phyloP scores from a whole-genome alignment of 30 jellyfish, hydroid and myxozoan genomes.

The Nemopilema nomurai region DNA sequence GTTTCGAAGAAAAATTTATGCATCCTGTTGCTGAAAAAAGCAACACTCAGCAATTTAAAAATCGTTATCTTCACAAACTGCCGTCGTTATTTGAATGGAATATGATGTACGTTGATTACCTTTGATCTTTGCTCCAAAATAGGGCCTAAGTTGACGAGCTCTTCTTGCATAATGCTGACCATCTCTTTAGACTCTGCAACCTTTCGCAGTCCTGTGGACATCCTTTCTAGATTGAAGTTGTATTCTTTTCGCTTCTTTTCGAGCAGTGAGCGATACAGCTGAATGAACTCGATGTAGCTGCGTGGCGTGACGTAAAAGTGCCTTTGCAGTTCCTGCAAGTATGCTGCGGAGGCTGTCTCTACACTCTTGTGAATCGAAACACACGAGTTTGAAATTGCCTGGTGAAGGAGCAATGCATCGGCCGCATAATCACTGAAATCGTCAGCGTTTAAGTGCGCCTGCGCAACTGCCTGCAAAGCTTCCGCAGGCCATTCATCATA shows the following conservation, averaged over 20 bases:
- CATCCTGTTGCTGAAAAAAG: too few relatives aligned
- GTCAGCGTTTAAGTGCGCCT: constrained; percentile 27
- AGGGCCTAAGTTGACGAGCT: constrained; percentile 76
- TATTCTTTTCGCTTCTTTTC: constrained; percentile 40
- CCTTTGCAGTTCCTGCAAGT: constrained; percentile 66
- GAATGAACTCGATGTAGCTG: constrained; percentile 67
- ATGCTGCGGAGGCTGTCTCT: constrained; percentile 48
- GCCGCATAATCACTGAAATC: constrained; percentile 34
- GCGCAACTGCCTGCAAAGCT: constrained; percentile 80
- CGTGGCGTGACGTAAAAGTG: constrained; percentile 75
- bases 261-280: constrained; percentile 46
- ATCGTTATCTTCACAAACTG: too few relatives aligned
- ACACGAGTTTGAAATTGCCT: constrained; percentile 37
- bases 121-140: constrained; percentile 69
- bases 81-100: too few relatives aligned
- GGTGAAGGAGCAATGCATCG: constrained; percentile 22
- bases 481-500: constrained; percentile 85
- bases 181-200: constrained; percentile 77
- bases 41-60: too few relatives aligned
- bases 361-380: constrained; percentile 60
- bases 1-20: too few relatives aligned
- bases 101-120: constrained; percentile 19
- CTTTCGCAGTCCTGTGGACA: constrained; percentile 70
- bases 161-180: constrained; percentile 76
- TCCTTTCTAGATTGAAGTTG: constrained; percentile 47